Conservation (phyloP, 2,113 vertebrate genomes). For the Tychaedon coryphoeus region DNA sequence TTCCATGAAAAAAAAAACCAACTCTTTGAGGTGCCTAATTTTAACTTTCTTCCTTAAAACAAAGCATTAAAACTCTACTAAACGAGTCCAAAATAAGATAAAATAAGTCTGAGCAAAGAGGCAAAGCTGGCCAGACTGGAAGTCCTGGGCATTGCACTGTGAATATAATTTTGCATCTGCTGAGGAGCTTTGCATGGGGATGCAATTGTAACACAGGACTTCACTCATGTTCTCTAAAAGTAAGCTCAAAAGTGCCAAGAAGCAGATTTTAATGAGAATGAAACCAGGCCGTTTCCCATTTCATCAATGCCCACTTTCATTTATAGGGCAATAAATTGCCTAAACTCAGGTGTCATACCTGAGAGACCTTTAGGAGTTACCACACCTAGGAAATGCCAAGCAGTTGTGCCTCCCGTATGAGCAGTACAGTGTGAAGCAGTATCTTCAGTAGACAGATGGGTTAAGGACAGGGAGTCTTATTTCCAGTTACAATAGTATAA, state of each 20-base stretch:
- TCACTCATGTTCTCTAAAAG: not conserved
- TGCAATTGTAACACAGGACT: not conserved
- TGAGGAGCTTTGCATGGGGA: not conserved
- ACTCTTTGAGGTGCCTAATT: not conserved
- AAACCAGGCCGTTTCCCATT: not conserved
- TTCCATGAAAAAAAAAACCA: not conserved
- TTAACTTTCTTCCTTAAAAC: not conserved
- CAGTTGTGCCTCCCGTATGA: not conserved
- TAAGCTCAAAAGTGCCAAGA: not conserved
- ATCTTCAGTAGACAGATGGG: not conserved
- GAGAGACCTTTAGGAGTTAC: not conserved
- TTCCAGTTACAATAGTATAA: not conserved
- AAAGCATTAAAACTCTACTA: not conserved
- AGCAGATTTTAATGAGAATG: not conserved
- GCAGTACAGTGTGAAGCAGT: not conserved
- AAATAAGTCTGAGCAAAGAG: not conserved
- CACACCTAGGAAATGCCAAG: not conserved
- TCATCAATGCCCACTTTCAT: not conserved
- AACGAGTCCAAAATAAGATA: not conserved
- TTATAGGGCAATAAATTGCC: not conserved
- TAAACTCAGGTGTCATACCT: not conserved
- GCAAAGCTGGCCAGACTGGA: not conserved
- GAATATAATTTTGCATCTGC: not conserved
- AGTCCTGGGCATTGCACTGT: not conserved
- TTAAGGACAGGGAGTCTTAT: not conserved